Evolutionary conservation across 2,113 vertebrate genomes (phyloP).

Genomic region (Rousettus leschenaultii): DNA sequence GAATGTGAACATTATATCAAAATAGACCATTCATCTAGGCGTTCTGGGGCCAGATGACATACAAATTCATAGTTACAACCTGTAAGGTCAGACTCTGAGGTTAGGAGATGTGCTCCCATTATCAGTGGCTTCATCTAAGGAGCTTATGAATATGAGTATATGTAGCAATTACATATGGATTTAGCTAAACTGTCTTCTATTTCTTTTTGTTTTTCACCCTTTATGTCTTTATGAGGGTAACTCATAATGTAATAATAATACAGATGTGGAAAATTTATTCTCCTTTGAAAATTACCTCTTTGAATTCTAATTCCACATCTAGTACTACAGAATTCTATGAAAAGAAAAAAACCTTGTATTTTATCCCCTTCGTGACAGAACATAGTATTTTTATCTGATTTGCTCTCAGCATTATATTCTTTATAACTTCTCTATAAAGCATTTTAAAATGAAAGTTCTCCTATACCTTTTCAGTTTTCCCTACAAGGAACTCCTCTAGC

Average conservation of each 20-base stretch:
- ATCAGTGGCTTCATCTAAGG: not conserved
- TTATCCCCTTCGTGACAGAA: not conserved
- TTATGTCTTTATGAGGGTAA: not conserved
- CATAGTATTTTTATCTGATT: not conserved
- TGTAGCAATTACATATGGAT: not conserved
- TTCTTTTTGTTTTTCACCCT: not conserved
- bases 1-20: not conserved
- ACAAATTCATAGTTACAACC: no score
- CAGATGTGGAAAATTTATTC: not conserved
- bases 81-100: not conserved
- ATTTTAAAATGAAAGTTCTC: not conserved
- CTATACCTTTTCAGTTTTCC: not conserved
- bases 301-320: not conserved
- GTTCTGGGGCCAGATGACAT: not conserved
- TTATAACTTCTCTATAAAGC: not conserved
- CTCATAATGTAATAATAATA: not conserved
- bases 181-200: not conserved
- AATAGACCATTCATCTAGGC: not conserved
- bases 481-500: not conserved
- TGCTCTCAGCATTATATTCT: not conserved
- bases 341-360: not conserved
- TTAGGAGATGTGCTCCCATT: not conserved
- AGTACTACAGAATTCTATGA: not conserved
- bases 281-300: not conserved
- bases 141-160: rapidly evolving